phyloP scores from a whole-genome alignment of 2,888 invertebrate genomes.

The Ennomos fuscantarius region DNA sequence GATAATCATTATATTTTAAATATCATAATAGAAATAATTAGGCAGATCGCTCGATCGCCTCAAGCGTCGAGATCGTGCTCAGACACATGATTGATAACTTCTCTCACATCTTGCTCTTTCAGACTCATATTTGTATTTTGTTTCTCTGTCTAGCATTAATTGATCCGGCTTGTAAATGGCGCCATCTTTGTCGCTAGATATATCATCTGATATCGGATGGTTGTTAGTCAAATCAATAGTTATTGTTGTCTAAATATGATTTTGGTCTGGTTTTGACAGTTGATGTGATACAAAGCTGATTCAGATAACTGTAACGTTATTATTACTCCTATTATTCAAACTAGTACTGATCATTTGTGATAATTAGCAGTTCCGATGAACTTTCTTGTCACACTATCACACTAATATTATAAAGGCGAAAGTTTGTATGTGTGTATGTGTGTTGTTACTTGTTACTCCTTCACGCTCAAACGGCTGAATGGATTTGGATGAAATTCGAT shows the following conservation, averaged over 20 bases:
- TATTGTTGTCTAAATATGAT: slow-evolving; percentile 51
- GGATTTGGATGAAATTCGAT: no score
- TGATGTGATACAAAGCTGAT: slow-evolving; percentile 12
- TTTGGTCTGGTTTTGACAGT: slow-evolving; percentile 21
- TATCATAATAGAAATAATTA: slow-evolving; percentile 85
- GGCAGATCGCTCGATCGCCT: slow-evolving; percentile 76
- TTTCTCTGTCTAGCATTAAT: slow-evolving; percentile 73
- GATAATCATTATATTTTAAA: slow-evolving; percentile 79
- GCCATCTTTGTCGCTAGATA: slow-evolving; percentile 77
- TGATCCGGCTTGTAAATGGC: slow-evolving; percentile 77
- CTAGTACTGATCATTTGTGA: no score
- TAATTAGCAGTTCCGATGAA: no score
- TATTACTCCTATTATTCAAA: not conserved
- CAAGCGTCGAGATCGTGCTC: slow-evolving; percentile 75
- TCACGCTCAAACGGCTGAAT: no score
- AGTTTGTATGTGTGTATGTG: no score
- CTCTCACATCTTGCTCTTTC: slow-evolving; percentile 54
- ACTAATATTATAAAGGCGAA: no score
- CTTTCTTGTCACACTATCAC: no score
- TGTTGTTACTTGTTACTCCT: no score
- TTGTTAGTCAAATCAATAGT: slow-evolving; percentile 72
- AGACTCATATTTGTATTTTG: slow-evolving; percentile 37
- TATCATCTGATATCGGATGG: slow-evolving; percentile 69
- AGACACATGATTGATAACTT: slow-evolving; percentile 82
- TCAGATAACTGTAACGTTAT: slow-evolving; percentile 13